Conservation (phyloP, 2,888 invertebrate species). For the Cosmorhoe ocellata region DNA sequence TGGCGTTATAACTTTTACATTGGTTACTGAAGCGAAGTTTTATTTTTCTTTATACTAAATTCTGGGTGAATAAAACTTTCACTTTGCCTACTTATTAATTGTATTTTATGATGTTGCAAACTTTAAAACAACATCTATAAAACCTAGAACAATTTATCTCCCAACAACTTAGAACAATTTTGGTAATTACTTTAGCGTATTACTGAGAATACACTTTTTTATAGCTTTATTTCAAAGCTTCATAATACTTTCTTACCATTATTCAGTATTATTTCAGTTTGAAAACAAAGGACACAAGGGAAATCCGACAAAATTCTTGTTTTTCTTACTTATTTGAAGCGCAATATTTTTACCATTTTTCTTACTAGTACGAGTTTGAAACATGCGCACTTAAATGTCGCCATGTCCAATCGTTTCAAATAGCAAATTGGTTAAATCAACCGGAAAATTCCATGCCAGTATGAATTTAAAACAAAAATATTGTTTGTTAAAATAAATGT, state of each 20-base stretch:
- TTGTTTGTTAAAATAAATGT: constrained; percentile 28
- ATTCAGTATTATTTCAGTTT: background rate
- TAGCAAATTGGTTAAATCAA: background rate
- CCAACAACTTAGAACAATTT: too few species aligned
- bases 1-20: constrained; percentile 17
- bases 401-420: background rate
- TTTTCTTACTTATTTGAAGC: background rate
- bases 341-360: background rate
- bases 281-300: constrained; percentile 2
- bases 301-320: background rate
- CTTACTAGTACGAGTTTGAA: background rate
- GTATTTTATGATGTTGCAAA: constrained; percentile 14
- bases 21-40: constrained; percentile 20
- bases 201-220: background rate
- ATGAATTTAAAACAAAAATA: background rate
- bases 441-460: background rate
- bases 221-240: background rate
- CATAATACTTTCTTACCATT: background rate
- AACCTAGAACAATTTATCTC: background rate
- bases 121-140: constrained; percentile 5
- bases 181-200: background rate
- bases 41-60: constrained; percentile 23
- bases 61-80: constrained; percentile 12
- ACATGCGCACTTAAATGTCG: background rate
- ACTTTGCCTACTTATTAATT: constrained; percentile 19